Base-by-base conservation (phyloP, 2,888 invertebrate species). In the Oasisia sp. region DNA sequence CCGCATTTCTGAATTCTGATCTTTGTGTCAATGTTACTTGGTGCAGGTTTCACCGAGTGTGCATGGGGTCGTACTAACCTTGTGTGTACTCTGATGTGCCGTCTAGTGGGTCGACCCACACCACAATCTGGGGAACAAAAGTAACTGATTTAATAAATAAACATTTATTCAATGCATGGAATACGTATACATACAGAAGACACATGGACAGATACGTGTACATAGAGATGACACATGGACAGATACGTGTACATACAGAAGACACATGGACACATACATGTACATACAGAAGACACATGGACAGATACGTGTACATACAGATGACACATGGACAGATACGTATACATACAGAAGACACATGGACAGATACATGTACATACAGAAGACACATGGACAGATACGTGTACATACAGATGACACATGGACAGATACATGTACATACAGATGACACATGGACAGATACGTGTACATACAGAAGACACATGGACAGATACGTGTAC, bases 61-160 rank as follows among this genome's bases (percentile, higher is more conserved):
- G 38, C 5, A 90, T 8, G 44, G 32, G n/a, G 19, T 44, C 90
- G 27, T 74, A 89, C 93, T 91, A 94, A 96, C 96, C 96, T 96
- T 99, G 98, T n/a, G 99, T 98, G 95, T 99, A 99, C 96, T 99
- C 99, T 9, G 98, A 97, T 38, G 99, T 99, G 89, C 99, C 99
- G 97, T 99, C 99, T 12, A 99, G 97, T 0, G 99, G 99, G 97
- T 99, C 99, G 0, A 99, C 99, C 99, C 99, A 94, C 4, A 94
- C 92, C 44, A 94, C 94, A 14, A 94, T 89, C 94, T 94, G 93
- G 1, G 92, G 91, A 50, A 5, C 89, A 92, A 91, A 50, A 92
- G 32, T 90, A 90, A 74, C 27, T 27, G 5, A 74, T 27, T 74
- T 19, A 74, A 14, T 27, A n/a, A 74, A 74, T 14, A 27, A 74